Evolutionary conservation across 2,797 vertebrate genomes (phyloP), one percentile per base, ranked within the genome.

Genomic region (Catharus ustulatus): DNA sequence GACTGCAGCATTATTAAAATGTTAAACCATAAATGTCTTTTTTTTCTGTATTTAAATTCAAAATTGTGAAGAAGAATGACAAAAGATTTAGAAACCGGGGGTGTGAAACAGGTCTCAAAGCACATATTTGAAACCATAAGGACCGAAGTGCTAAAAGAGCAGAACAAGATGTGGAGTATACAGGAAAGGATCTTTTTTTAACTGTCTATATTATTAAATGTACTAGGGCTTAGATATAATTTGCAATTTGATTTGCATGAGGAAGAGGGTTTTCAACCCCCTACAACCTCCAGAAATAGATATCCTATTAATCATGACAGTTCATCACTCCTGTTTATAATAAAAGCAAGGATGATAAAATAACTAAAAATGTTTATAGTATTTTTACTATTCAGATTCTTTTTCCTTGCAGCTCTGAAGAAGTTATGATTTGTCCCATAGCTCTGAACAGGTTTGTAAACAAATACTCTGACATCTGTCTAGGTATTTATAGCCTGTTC

Each of bases 151-250:
- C 64, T 77, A 83, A 78, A 94, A 92, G 68, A 89, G 64, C 42
- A 90, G 72, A 93, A 68, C 36, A 93, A 77, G 69, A 89, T 45
- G 48, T 11, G 26, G 32, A 68, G 15, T 63, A 79, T 79, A 79
- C 42, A 63, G 63, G 52, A 92, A 61, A 92, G 22, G 38, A 63
- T 84, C 69, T 84, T 94, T 95, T 95, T 94, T 89, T 61, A 92
- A 58, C 81, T 51, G 9, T 73, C 49, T 84, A 4, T 92, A 40
- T 81, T 90, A 82, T 69, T 89, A 96, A 90, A 89, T 68, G 38
- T 89, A 87, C 52, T n/a, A 43, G 27, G 18, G 15, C 21, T 93
- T 82, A 82, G 61, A 74, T 80, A 52, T 83, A 74, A 95, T 75
- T 89, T 87, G 57, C 48, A 43, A 23, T 58, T 57, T 54, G 46